Percentiles rank a stretch among this genome's conserved stretches.
These are phyloP conservation scores for Willowsia nigromaculata DNA, from an alignment of 2,888 invertebrate species.

Conservation along the genomic window DNA sequence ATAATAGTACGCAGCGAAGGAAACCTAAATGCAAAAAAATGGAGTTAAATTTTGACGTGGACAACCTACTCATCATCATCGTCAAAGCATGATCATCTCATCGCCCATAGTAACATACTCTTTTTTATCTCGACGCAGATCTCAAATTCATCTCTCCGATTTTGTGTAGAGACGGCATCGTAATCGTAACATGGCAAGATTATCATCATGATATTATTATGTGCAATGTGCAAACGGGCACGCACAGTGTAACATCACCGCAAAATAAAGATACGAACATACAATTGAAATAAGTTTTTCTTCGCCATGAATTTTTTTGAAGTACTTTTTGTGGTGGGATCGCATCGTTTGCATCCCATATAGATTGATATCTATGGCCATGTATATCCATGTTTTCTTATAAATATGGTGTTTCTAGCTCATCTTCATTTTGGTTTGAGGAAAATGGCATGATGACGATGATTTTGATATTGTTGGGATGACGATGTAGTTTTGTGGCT, in stretches of 20 bases:
- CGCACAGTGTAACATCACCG: background rate
- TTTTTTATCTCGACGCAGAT: constrained; percentile 47
- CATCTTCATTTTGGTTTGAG: constrained; percentile 60
- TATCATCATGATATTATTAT: constrained; percentile 39
- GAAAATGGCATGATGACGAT: constrained; percentile 52
- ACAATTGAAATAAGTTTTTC: background rate
- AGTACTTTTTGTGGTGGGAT: constrained; percentile 1
- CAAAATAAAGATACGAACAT: background rate
- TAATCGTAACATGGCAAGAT: constrained; percentile 28
- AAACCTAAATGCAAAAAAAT: constrained; percentile 41
- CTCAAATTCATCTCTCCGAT: constrained; percentile 9
- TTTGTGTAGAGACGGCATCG: constrained; percentile 17
- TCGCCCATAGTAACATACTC: constrained; percentile 36
- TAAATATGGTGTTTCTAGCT: constrained; percentile 55
- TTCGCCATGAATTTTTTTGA: background rate
- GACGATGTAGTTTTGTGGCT: constrained; percentile 69
- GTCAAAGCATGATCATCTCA: constrained; percentile 50
- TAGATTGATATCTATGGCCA: constrained; percentile 24
- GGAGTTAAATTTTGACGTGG: constrained; percentile 51
- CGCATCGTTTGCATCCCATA: background rate
- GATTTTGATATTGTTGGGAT: constrained; percentile 40
- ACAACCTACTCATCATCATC: constrained; percentile 60
- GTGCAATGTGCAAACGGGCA: constrained; percentile 19
- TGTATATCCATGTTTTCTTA: constrained; percentile 37
- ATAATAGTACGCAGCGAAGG: background rate